A percentile compares a stretch with the other conserved stretches of the same genome.
phyloP scores from a whole-genome alignment of 2,113 vertebrate genomes.

The Suricata suricatta region DNA sequence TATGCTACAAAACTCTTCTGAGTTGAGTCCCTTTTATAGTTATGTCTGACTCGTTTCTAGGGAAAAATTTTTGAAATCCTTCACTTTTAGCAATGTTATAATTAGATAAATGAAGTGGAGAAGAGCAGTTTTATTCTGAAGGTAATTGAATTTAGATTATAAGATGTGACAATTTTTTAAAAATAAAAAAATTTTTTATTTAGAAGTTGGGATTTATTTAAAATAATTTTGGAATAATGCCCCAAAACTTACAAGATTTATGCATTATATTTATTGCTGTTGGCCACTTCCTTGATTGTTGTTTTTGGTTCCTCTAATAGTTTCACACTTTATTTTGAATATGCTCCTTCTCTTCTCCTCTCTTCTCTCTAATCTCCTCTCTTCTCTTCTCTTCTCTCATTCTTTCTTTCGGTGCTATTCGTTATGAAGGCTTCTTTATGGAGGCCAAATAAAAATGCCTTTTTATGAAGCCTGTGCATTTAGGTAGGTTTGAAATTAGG shows the following conservation, averaged over 20 bases:
- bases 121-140: conserved; percentile 75
- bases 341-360: not conserved
- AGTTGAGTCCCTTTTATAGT: not conserved
- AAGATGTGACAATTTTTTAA: conserved; percentile 49
- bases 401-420: conserved; percentile 68
- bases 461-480: conserved; percentile 74
- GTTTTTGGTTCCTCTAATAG: conserved; percentile 29
- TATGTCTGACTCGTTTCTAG: conserved; percentile 60
- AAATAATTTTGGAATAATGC: conserved; percentile 76
- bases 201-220: conserved; percentile 75
- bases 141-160: conserved; percentile 68
- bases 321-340: conserved; percentile 69
- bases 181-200: conserved; percentile 66
- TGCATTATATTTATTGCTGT: not conserved
- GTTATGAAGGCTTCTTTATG: conserved; percentile 66
- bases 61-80: conserved; percentile 53
- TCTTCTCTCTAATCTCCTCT: not conserved
- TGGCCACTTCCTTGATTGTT: not conserved
- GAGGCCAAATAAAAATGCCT: conserved; percentile 66
- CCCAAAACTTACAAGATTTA: conserved; percentile 40
- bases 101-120: conserved; percentile 70
- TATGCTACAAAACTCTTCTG: conserved; percentile 15
- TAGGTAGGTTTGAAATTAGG: conserved; percentile 66
- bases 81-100: conserved; percentile 60
- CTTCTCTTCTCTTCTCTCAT: not conserved